Percentiles rank a stretch among this genome's conserved stretches.
These are phyloP conservation scores for Acipenser transmontanus DNA, from an alignment of 2,797 vertebrate genomes.

Conservation along the genomic window DNA sequence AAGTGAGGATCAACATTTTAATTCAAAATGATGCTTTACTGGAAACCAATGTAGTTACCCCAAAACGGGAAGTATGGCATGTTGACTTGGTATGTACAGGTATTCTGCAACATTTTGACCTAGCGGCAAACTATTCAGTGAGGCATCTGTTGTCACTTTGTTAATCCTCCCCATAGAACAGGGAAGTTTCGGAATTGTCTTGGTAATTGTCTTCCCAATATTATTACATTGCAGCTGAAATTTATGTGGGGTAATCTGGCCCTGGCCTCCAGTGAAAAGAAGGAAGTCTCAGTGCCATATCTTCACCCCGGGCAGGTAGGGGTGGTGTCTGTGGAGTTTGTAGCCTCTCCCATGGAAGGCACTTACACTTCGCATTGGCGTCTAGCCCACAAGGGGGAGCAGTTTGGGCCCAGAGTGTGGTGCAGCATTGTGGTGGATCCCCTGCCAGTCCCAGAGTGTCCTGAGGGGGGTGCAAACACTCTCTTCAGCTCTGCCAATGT, in stretches of 20 bases:
- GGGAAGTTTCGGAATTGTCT: too few species aligned
- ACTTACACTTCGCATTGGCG: conserved; percentile 97
- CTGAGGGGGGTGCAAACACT: conserved; percentile 25
- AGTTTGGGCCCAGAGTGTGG: conserved; percentile 95
- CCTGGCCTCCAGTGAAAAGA: conserved; percentile 73
- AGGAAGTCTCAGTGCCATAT: conserved; percentile 80
- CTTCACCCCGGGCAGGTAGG: conserved; percentile 85
- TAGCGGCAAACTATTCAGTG: too few species aligned
- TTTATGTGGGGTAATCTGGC: conserved; percentile 98
- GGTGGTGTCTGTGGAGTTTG: conserved; percentile 86
- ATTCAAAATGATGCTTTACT: too few species aligned
- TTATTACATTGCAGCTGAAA: conserved; percentile 68
- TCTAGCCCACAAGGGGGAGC: conserved; percentile 85
- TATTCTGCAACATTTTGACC: too few species aligned
- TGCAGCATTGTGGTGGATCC: conserved; percentile 93
- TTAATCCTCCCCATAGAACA: too few species aligned
- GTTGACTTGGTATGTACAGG: too few species aligned
- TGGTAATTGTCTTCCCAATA: too few species aligned
- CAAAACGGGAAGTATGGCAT: too few species aligned
- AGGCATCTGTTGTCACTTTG: too few species aligned
- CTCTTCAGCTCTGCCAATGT: conserved; percentile 28
- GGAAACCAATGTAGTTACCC: too few species aligned
- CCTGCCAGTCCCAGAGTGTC: conserved; percentile 38
- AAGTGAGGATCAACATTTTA: too few species aligned
- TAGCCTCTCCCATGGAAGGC: conserved; percentile 84